Conservation (phyloP, 2,113 vertebrate genomes). For the Eretmochelys imbricata region DNA sequence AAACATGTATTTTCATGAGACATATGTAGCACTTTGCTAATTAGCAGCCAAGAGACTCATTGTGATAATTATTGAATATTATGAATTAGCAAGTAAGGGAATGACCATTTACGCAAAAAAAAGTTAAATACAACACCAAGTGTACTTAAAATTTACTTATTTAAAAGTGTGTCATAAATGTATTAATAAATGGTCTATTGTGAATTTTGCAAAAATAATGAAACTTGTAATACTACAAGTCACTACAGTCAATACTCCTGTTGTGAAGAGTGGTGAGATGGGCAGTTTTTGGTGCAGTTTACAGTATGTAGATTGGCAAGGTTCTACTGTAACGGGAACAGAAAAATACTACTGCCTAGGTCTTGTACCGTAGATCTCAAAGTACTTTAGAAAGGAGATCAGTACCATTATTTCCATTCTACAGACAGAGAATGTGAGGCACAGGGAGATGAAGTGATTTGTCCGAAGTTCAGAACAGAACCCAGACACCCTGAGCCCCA, state of each 20-base stretch:
- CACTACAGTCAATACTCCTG: background rate
- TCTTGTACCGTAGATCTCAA: background rate
- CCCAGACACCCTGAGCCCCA: background rate
- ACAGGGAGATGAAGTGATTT: background rate
- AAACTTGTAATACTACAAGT: background rate
- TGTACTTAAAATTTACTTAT: background rate
- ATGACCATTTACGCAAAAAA: background rate
- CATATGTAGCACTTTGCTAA: background rate
- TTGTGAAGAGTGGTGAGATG: background rate
- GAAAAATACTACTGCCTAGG: background rate
- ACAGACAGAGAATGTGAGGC: background rate
- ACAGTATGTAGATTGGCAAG: background rate
- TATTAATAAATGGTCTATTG: background rate
- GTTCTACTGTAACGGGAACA: background rate
- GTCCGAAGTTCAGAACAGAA: background rate
- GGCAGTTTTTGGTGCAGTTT: background rate
- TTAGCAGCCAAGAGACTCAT: background rate
- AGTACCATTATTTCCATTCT: background rate
- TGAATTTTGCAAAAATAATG: background rate
- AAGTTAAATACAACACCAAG: background rate
- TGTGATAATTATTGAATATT: background rate
- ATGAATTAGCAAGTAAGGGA: background rate
- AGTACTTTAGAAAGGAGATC: background rate
- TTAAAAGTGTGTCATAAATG: rapidly evolving
- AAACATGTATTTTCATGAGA: background rate